A percentile compares a stretch with the other conserved stretches of the same genome.
Conservation (phyloP, 30 jellyfish, hydroid and myxozoan genomes). For the Clytia hemisphaerica region DNA sequence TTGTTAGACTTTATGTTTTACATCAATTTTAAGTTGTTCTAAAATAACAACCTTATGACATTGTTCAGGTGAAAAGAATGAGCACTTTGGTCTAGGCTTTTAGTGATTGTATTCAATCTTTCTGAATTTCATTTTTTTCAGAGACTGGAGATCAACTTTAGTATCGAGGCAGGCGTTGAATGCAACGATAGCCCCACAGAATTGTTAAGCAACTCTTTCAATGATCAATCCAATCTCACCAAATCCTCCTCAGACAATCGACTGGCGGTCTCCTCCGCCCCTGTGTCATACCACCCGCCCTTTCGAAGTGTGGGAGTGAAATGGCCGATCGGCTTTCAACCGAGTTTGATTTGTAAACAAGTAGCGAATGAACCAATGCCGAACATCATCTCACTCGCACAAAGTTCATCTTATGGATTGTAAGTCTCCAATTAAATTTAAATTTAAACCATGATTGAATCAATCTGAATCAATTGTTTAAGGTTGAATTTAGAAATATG, state of each 20-base stretch:
- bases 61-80: no score
- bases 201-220: not conserved
- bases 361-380: conserved; percentile 74
- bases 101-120: no score
- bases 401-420: conserved; percentile 91
- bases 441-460: not conserved
- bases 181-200: conserved; percentile 58
- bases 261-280: conserved; percentile 8
- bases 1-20: no score
- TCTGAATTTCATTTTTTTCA: no score
- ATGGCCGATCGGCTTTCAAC: conserved; percentile 92
- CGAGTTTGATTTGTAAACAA: conserved; percentile 75
- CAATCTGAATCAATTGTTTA: no score
- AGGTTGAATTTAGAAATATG: no score
- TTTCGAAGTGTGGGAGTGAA: conserved; percentile 34
- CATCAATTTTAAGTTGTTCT: no score
- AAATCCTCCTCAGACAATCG: conserved; percentile 1
- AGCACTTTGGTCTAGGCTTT: no score
- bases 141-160: conserved; percentile 77
- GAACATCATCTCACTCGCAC: conserved; percentile 57
- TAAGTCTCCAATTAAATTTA: conserved; percentile 31
- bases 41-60: no score
- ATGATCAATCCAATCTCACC: conserved; percentile 23
- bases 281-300: conserved; percentile 38
- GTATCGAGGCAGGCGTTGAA: conserved; percentile 69